Evolutionary conservation across 2,113 vertebrate species (phyloP), one percentile per base, ranked within the genome.

Genomic region (Pimephales promelas): DNA sequence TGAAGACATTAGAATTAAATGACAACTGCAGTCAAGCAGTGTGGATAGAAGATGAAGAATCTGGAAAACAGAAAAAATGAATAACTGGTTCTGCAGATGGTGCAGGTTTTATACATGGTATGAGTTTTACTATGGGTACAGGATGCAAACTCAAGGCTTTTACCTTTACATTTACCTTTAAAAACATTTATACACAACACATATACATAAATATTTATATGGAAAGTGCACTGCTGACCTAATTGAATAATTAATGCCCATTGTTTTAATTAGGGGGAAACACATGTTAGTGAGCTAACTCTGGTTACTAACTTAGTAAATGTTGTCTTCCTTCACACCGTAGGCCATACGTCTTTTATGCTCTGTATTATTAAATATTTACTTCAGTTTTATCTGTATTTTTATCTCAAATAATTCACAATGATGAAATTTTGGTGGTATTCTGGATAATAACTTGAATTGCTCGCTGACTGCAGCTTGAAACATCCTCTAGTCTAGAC

Each of bases 1-100:
- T 68, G 43, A 70, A 82, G 47, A 52, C 68, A 81, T 74, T 18
- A 34, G 71, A 84, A 57, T 75, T 18, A 79, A 52, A 47, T 16
- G 57, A 43, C n/a, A 26, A 28, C 36, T 49, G 57, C 40, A 34
- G 43, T 22, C 18, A 18, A 18, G 10, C 57, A 47, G 57, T 62
- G 22, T 62, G 20, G 52, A 24, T 57, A 22, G 52, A 36, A 36
- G 8, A 20, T 6, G 26, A 45, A 45, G 7, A 49, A 64, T 79
- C 77, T 79, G 24, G n/a, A 66, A 79, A 49, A 64, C 40, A 64
- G 31, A 59, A 2, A n/a, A 57, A 59, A 45, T n/a, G 0, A 61
- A 3, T 61, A 26, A 61, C 59, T 77, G 54, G 75, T 34, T 24
- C 10, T 43, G 3, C 0, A 22, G 10, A 34, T n/a, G 11, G 8